Evolutionary conservation across 2,113 vertebrate genomes (phyloP).

Genomic region (Solenodon paradoxus): DNA sequence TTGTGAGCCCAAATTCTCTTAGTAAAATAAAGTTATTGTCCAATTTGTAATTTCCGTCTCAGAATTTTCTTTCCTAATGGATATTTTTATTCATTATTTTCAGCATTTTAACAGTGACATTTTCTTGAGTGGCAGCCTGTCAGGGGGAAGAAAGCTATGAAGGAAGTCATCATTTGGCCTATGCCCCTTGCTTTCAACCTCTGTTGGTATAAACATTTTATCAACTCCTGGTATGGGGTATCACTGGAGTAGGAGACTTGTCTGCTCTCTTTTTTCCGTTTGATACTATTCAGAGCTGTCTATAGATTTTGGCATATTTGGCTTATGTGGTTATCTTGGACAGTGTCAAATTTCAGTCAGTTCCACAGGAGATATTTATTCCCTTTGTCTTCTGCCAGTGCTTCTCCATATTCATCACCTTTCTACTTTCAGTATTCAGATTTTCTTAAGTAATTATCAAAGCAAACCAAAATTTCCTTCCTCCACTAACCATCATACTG

Average conservation of each 20-base stretch:
- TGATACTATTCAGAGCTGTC: not conserved
- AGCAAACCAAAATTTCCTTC: not conserved
- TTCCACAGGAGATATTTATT: not conserved
- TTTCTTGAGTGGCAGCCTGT: not conserved
- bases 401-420: not conserved
- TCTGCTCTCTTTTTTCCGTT: not conserved
- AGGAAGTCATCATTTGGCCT: not conserved
- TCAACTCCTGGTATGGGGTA: too few species aligned
- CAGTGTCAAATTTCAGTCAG: not conserved
- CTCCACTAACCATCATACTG: not conserved
- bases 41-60: not conserved
- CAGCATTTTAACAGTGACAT: rapidly evolving
- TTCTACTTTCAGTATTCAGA: too few species aligned
- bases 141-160: not conserved
- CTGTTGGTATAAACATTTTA: not conserved
- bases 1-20: not conserved
- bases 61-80: not conserved
- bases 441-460: not conserved
- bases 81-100: not conserved
- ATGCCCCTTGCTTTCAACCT: not conserved
- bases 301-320: not conserved
- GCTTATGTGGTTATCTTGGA: not conserved
- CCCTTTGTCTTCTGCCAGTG: not conserved
- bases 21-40: not conserved
- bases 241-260: not conserved